Evolutionary conservation across 2,888 invertebrate species (phyloP).

Genomic region (Drosophila prolongata): DNA sequence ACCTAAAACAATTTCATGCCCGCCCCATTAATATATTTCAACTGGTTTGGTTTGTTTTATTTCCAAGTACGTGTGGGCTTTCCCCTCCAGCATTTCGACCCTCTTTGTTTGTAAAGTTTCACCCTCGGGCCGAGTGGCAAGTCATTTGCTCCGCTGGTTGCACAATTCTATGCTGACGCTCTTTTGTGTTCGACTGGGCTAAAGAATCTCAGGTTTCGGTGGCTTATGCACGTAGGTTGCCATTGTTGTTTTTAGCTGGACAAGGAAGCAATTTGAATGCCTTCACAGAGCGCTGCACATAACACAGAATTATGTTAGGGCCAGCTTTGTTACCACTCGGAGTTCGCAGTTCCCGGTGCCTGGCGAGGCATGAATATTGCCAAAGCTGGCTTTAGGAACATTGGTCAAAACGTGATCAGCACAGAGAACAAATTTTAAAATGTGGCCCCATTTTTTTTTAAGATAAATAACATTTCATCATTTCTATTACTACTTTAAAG

Average conservation of each 20-base stretch:
- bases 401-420: background rate
- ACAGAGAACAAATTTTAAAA: too few relatives aligned
- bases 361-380: background rate
- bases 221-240: conserved; percentile 68
- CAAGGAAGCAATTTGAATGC: conserved; percentile 45
- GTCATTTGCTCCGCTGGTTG: conserved; percentile 62
- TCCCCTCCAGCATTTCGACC: background rate
- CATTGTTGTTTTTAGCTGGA: conserved; percentile 28
- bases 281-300: conserved; percentile 35
- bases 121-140: conserved; percentile 52
- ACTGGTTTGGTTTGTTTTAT: conserved; percentile 53
- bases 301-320: conserved; percentile 37
- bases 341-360: background rate
- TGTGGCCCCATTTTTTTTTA: too few relatives aligned
- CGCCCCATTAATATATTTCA: conserved; percentile 67
- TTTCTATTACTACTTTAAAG: too few relatives aligned
- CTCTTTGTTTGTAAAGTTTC: conserved; percentile 19
- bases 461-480: too few relatives aligned
- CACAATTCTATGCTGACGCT: conserved; percentile 60
- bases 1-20: conserved; percentile 73
- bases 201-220: conserved; percentile 76
- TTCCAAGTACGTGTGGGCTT: conserved; percentile 43
- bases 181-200: conserved; percentile 49
- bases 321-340: conserved; percentile 12
- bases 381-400: background rate